Evolutionary conservation across 2,113 vertebrate species (phyloP).

Genomic region (Psilopsiagon aurifrons): DNA sequence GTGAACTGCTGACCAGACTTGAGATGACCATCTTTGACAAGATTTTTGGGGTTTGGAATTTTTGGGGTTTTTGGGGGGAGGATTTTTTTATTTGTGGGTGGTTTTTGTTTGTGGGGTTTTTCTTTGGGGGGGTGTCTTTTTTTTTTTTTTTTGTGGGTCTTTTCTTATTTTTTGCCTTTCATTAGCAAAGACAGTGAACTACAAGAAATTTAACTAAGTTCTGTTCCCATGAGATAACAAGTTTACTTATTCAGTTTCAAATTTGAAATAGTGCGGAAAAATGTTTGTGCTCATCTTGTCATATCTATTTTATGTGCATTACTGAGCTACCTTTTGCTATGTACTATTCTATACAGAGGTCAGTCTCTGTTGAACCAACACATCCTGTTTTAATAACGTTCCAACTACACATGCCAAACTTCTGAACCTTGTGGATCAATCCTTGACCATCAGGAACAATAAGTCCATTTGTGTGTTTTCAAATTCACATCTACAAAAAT

Average conservation of each 20-base stretch:
- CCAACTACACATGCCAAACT: neutral
- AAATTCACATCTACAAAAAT: neutral
- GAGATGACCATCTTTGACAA: neutral
- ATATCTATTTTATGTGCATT: neutral
- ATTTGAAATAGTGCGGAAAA: neutral
- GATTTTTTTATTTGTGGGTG: neutral
- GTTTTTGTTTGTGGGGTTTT: neutral
- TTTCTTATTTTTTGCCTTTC: neutral
- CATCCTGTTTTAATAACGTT: neutral
- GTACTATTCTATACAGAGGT: neutral
- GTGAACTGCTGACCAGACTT: neutral
- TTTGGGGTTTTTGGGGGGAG: neutral
- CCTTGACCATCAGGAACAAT: neutral
- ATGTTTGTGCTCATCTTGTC: neutral
- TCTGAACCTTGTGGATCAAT: neutral
- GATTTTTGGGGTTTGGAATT: neutral
- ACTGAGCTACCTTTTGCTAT: neutral
- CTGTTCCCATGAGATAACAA: neutral
- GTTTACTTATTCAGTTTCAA: neutral
- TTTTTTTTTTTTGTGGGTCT: neutral
- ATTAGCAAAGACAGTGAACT: neutral
- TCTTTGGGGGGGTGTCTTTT: too few relatives aligned
- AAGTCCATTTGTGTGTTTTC: neutral
- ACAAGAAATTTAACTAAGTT: neutral
- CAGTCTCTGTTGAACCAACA: neutral